These are phyloP conservation scores for Apteryx owenii DNA, from an alignment of 2,113 vertebrate genomes.

Conservation along the genomic window DNA sequence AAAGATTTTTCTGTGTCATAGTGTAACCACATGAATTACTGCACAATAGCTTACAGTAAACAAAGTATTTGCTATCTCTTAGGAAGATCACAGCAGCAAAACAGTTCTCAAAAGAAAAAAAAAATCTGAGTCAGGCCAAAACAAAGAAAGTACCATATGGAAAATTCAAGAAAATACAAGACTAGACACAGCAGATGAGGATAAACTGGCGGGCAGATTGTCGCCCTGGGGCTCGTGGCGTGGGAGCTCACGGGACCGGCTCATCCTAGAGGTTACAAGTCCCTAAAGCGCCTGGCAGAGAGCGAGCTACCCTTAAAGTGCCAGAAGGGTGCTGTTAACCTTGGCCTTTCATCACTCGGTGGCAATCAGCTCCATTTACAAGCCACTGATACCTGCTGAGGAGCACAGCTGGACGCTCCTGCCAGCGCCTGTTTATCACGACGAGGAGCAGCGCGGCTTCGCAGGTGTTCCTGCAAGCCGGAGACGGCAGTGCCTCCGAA, in stretches of 20 bases:
- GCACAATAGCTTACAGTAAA: conserved; percentile 66
- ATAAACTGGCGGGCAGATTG: not conserved
- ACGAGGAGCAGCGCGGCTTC: not conserved
- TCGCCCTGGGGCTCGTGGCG: not conserved
- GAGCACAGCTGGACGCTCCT: not conserved
- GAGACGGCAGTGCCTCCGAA: rapidly evolving
- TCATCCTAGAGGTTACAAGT: not conserved
- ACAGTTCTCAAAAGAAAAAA: conserved; percentile 28
- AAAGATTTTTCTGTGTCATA: conserved; percentile 51
- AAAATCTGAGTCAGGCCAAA: conserved; percentile 65
- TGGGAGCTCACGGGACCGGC: not conserved
- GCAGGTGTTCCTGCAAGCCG: not conserved
- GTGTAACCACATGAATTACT: conserved; percentile 66
- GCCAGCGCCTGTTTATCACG: not conserved
- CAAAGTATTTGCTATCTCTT: conserved; percentile 63
- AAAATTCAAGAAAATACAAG: conserved; percentile 61
- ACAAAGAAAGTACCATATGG: conserved; percentile 49
- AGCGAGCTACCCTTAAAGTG: not conserved
- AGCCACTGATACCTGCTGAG: not conserved
- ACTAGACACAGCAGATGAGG: conserved; percentile 10
- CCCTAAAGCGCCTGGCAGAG: not conserved
- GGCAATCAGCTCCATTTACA: not conserved
- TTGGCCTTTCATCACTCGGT: not conserved
- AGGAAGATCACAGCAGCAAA: conserved; percentile 57
- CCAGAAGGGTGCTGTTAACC: not conserved